Evolutionary conservation across 1,140 invertebrate species (phyloP).

Genomic region (Drosophila oshimai): DNA sequence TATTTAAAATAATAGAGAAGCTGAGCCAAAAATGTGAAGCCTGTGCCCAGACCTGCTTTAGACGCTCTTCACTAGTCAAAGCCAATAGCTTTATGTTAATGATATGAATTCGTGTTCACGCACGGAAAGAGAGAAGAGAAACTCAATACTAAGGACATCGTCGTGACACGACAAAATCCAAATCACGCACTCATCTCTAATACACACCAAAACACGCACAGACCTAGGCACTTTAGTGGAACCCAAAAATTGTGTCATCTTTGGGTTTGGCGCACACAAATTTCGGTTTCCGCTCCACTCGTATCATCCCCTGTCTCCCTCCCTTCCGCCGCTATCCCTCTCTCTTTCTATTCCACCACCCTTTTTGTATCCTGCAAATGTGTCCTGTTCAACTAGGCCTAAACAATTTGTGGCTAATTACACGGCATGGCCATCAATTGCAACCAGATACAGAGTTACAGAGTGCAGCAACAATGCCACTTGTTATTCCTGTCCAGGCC

Average conservation of each 20-base stretch:
- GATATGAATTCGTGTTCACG: no score
- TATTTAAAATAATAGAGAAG: no score
- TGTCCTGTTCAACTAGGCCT: conserved; percentile 69
- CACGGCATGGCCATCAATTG: conserved; percentile 76
- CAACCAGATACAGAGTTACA: conserved; percentile 34
- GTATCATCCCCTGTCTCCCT: background rate
- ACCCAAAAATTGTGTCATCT: conserved; percentile 75
- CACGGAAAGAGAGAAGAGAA: no score
- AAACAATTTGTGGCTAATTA: conserved; percentile 81
- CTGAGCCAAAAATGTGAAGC: no score
- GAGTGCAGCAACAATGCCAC: conserved; percentile 29
- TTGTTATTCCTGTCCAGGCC: conserved; percentile 22
- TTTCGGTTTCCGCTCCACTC: conserved; percentile 53
- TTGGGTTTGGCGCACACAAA: conserved; percentile 73
- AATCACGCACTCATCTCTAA: background rate
- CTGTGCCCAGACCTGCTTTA: no score
- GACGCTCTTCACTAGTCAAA: no score
- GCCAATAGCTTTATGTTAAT: no score
- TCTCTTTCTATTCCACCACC: background rate
- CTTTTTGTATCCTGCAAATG: conserved; percentile 4
- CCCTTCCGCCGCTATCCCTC: no score
- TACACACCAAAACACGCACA: background rate
- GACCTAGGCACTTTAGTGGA: conserved; percentile 42
- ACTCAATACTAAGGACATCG: no score
- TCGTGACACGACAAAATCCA: background rate